phyloP scores from a whole-genome alignment of 2,888 invertebrate genomes.

The Rotaria socialis region DNA sequence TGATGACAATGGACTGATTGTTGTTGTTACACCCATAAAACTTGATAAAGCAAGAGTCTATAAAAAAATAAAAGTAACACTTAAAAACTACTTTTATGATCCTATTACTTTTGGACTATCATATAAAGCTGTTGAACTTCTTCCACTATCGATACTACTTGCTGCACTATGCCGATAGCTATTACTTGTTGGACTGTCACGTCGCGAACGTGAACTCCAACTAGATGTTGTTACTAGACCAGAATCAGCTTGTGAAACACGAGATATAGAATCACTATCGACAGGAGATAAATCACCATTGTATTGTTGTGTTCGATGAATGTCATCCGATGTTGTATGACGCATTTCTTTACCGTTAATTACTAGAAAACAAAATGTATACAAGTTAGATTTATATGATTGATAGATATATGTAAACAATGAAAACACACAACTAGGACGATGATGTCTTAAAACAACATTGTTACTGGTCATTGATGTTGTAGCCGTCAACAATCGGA shows the following conservation, averaged over 20 bases:
- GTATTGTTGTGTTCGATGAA: neutral
- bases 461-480: neutral
- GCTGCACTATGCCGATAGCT: constrained; percentile 25
- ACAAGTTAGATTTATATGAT: neutral
- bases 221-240: constrained; percentile 26
- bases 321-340: neutral
- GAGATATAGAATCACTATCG: constrained; percentile 33
- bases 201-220: constrained; percentile 16
- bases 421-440: constrained; percentile 32
- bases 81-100: neutral
- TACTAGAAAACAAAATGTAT: neutral
- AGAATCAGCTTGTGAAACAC: constrained; percentile 29
- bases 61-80: too few species aligned
- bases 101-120: constrained; percentile 21
- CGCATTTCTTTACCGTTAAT: constrained; percentile 20
- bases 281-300: constrained; percentile 18
- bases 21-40: constrained; percentile 17
- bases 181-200: constrained; percentile 27
- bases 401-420: neutral
- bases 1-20: neutral
- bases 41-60: constrained; percentile 6
- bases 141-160: constrained; percentile 32
- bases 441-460: constrained; percentile 14
- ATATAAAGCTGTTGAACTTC: constrained; percentile 28
- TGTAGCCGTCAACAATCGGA: neutral